Percentiles rank a stretch among this genome's conserved stretches.
phyloP scores from a whole-genome alignment of 35 echinoderm and acorn worm genomes.

The Hemicentrotus pulcherrimus region DNA sequence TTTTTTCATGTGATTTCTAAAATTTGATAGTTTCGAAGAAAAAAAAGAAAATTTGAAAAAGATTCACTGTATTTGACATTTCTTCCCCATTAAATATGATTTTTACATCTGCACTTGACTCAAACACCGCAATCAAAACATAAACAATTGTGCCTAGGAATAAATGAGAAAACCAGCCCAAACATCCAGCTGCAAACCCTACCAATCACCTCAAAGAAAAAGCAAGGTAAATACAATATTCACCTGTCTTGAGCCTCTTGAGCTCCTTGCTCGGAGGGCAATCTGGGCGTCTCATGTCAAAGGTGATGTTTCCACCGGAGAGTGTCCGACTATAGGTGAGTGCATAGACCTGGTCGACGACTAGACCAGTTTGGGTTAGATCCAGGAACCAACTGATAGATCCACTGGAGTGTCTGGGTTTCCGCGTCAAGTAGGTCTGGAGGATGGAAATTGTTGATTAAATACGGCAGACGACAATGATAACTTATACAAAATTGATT shows the following conservation, averaged over 20 bases:
- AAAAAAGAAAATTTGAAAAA: no score
- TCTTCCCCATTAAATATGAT: no score
- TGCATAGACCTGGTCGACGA: conserved; percentile 59
- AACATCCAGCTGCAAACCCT: no score
- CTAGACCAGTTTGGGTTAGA: conserved; percentile 49
- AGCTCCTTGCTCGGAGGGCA: neutral
- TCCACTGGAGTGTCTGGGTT: conserved; percentile 39
- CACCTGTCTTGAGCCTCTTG: neutral
- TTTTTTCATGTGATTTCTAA: neutral
- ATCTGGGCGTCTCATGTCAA: conserved; percentile 52
- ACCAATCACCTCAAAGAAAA: no score
- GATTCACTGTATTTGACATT: no score
- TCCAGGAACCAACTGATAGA: conserved; percentile 73
- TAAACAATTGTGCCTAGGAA: no score
- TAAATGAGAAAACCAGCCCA: no score
- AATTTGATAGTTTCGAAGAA: no score
- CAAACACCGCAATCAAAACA: no score
- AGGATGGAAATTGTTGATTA: neutral
- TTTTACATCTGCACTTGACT: no score
- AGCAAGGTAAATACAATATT: neutral
- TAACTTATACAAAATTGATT: no score
- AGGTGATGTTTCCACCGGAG: conserved; percentile 55
- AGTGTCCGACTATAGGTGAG: conserved; percentile 63
- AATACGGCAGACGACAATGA: neutral
- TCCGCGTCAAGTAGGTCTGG: conserved; percentile 63